Evolutionary conservation across 1,140 invertebrate species (phyloP), one percentile per base, ranked within the genome.

Genomic region (Zaprionus nigranus): DNA sequence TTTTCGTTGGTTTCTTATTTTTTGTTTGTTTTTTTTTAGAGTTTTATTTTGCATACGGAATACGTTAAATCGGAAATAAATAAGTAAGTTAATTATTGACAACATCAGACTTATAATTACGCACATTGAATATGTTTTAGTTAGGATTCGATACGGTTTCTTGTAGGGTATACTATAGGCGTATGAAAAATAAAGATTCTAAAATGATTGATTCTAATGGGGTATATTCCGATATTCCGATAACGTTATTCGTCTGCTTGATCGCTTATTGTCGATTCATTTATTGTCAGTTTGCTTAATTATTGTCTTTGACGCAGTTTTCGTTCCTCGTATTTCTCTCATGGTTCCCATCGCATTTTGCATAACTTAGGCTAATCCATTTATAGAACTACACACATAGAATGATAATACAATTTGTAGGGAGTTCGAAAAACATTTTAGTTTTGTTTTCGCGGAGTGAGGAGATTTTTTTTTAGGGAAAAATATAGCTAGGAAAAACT

Each of bases 101-200:
- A 74, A 91, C 90, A 83, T 91, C 90, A 91, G 90, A 88, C 90
- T 91, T 91, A 86, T 84, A 88, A 91, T 91, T 90, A 90, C 86
- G 78, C 79, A 84, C 79, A 86, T 82, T 83, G 75, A 82, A 81
- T 80, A 79, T 86, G 75, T 85, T 78, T 62, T 77, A 57, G 76
- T 71, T 71, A 56, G 36, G 56, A 17, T 43, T 76, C 63, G 38
- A n/a, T 68, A 53, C 40, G 68, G 13, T 76, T 63, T 68, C 15
- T 63, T 40, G 69, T 75, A 38, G 13, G 30, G 22, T 20, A 28
- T 51, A 34, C 30, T 34, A 54, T 57, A 76, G 64, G 36, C 20
- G 34, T 60, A 58, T 54, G 15, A 63, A 61, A 69, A 75, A 51
- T 69, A 65, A 70, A 69, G 20, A 9, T 60, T 79, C 15, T 34